Conservation (phyloP, 2,797 vertebrate genomes). For the Sibirionetta formosa region DNA sequence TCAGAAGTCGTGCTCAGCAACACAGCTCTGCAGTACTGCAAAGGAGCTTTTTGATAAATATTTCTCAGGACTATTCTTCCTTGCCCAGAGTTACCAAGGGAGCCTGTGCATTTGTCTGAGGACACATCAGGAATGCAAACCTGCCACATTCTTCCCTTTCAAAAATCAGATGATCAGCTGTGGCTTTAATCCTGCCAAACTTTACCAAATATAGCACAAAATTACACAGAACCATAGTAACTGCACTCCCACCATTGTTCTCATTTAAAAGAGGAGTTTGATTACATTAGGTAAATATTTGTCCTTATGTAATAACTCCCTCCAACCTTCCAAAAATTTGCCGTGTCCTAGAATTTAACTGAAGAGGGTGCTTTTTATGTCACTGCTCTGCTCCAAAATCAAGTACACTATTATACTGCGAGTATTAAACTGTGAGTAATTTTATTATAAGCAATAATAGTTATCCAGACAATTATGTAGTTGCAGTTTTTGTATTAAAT, state of each 20-base stretch:
- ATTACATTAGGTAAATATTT: conserved; percentile 84
- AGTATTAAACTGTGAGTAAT: conserved; percentile 53
- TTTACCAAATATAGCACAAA: conserved; percentile 82
- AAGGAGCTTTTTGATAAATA: neutral
- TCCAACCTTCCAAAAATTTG: conserved; percentile 73
- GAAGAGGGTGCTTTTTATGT: conserved; percentile 38
- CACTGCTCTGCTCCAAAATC: conserved; percentile 59
- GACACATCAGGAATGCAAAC: conserved; percentile 73
- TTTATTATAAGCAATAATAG: conserved; percentile 33
- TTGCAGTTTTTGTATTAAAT: conserved; percentile 43
- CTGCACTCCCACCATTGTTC: conserved; percentile 77
- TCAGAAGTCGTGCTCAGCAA: neutral
- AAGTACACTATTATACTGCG: neutral
- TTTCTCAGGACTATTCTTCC: neutral
- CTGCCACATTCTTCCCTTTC: conserved; percentile 79
- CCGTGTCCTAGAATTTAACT: conserved; percentile 70
- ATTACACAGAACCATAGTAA: conserved; percentile 82
- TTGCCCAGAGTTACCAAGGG: neutral
- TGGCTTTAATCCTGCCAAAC: conserved; percentile 76
- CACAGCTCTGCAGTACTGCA: neutral
- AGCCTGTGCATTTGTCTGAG: conserved; percentile 63
- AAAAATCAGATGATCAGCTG: conserved; percentile 82
- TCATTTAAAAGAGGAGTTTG: conserved; percentile 79
- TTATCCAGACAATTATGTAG: conserved; percentile 53
- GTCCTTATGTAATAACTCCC: conserved; percentile 80